A percentile compares a stretch with the other conserved stretches of the same genome.
Evolutionary conservation across 2,113 vertebrate genomes (phyloP).

Genomic region (Paralichthys olivaceus): DNA sequence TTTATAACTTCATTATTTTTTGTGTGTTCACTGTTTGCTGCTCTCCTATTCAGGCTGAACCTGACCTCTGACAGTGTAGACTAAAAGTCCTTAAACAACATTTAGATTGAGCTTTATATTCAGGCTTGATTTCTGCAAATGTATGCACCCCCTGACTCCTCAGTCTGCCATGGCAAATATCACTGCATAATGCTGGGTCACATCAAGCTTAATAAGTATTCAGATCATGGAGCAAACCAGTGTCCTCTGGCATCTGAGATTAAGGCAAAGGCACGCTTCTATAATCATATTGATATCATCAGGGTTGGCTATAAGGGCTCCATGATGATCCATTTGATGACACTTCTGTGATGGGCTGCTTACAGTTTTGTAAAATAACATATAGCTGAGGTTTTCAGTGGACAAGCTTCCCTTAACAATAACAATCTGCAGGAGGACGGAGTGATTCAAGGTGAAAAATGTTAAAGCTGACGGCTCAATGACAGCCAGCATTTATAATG

Average conservation of each 20-base stretch:
- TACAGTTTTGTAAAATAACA: neutral
- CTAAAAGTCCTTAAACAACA: neutral
- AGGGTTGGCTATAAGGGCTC: neutral
- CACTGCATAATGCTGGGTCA: constrained; percentile 8
- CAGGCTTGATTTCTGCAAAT: neutral
- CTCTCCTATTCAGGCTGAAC: neutral
- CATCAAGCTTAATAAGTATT: constrained; percentile 18
- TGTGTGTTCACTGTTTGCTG: neutral
- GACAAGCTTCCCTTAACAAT: neutral
- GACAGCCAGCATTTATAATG: neutral
- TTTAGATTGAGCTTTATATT: neutral
- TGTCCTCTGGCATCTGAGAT: neutral
- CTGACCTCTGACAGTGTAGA: neutral
- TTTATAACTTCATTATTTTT: neutral
- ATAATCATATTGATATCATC: neutral
- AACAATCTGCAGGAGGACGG: neutral
- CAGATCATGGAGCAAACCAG: constrained; percentile 8
- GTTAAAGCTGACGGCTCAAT: neutral
- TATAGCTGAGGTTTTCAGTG: neutral
- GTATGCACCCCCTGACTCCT: constrained; percentile 25
- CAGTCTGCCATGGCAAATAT: constrained; percentile 1
- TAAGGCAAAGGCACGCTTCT: neutral
- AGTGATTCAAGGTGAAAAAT: neutral
- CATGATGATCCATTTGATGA: neutral
- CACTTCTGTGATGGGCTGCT: neutral